phyloP scores from a whole-genome alignment of 1,140 invertebrate genomes.

The Ladona fulva region DNA sequence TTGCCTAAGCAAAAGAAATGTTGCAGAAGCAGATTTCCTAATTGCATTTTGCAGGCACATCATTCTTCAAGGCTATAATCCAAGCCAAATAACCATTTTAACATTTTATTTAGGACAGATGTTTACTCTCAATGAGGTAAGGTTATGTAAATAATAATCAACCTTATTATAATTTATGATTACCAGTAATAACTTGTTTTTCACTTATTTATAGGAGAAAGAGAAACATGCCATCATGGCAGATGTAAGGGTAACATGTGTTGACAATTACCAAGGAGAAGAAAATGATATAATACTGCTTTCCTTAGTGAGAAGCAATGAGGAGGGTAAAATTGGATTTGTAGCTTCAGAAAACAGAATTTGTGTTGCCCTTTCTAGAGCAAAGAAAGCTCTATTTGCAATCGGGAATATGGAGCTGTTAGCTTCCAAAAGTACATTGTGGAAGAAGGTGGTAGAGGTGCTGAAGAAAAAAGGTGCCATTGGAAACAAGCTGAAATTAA shows the following conservation, averaged over 20 bases:
- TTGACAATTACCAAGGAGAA: constrained; percentile 51
- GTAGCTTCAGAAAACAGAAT: constrained; percentile 43
- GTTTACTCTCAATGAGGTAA: constrained; percentile 27
- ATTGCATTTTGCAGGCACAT: constrained; percentile 48
- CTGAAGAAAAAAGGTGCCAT: constrained; percentile 17
- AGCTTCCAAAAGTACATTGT: constrained; percentile 18
- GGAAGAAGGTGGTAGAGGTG: constrained; percentile 18
- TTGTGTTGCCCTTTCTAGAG: constrained; percentile 48
- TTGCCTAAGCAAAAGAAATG: constrained; percentile 45
- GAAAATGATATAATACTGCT: constrained; percentile 49
- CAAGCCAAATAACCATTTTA: constrained; percentile 54
- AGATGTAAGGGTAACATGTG: constrained; percentile 27
- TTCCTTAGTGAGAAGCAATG: constrained; percentile 44
- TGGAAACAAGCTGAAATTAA: constrained; percentile 15
- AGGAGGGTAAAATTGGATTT: constrained; percentile 42
- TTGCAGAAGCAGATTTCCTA: constrained; percentile 47
- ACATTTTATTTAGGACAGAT: constrained; percentile 53
- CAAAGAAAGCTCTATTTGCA: constrained; percentile 43
- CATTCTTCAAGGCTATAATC: constrained; percentile 46
- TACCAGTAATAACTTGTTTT: constrained; percentile 41
- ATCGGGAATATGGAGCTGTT: constrained; percentile 45
- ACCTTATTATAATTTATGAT: constrained; percentile 30
- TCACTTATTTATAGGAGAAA: constrained; percentile 41
- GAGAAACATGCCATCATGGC: constrained; percentile 31
- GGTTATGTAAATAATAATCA: constrained; percentile 9